Percentiles rank a stretch among this genome's conserved stretches.
phyloP scores from a whole-genome alignment of 2,113 vertebrate genomes.

The Taurulus bubalis region DNA sequence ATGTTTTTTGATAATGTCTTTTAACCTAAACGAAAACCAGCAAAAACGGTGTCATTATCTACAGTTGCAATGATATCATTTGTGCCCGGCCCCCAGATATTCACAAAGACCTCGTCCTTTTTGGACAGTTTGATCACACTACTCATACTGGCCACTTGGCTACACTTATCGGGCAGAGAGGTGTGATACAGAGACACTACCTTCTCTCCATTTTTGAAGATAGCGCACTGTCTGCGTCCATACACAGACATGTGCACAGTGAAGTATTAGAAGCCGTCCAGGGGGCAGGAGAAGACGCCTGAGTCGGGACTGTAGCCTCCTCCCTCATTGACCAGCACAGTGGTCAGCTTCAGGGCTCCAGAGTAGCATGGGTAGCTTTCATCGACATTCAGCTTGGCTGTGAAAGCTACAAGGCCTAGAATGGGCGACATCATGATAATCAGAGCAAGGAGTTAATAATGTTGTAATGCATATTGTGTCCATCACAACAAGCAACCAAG shows the following conservation, averaged over 20 bases:
- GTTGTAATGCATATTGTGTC: not conserved
- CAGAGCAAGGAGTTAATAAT: not conserved
- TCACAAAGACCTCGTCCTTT: conserved; percentile 40
- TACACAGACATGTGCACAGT: conserved; percentile 50
- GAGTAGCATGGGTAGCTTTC: conserved; percentile 59
- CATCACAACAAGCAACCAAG: not conserved
- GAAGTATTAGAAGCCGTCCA: conserved; percentile 59
- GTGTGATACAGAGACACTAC: conserved; percentile 66
- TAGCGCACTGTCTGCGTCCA: conserved; percentile 47
- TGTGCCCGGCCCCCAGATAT: conserved; percentile 38
- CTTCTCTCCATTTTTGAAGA: conserved; percentile 64
- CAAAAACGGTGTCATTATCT: conserved; percentile 67
- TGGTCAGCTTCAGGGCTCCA: conserved; percentile 52
- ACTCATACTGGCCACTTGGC: conserved; percentile 62
- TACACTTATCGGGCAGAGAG: conserved; percentile 47
- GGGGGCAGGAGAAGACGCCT: conserved; percentile 52
- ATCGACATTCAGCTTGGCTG: conserved; percentile 43
- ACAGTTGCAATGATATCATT: conserved; percentile 59
- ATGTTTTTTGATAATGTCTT: not conserved
- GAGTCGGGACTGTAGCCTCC: conserved; percentile 38
- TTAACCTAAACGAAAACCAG: conserved; percentile 42
- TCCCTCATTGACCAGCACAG: conserved; percentile 57
- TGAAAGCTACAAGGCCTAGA: conserved; percentile 58
- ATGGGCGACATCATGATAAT: not conserved
- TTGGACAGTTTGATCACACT: conserved; percentile 46